Base-by-base conservation (phyloP, 1,140 invertebrate species). In the Bilobella aurantiaca region DNA sequence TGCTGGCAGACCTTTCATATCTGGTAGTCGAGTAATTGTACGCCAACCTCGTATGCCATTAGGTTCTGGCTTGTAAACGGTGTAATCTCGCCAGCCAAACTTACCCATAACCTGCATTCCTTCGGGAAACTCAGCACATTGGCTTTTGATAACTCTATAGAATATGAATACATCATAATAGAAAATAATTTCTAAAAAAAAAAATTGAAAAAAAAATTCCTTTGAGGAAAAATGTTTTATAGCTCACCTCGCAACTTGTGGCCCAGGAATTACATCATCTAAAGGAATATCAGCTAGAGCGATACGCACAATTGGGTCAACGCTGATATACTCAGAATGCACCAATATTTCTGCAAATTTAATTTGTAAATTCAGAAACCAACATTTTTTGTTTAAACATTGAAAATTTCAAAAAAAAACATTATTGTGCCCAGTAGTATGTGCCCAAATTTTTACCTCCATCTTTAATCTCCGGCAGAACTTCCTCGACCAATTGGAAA, bases 301-400 rank as follows among this genome's bases (percentile, higher is more conserved):
- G 18, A 42, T 42, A 18, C 34, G 34, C 8, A 42, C 34, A 42
- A 42, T 86, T 30, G 86, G 85, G 75, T 87, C 86, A 1, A 87
- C 84, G 65, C 84, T 86, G 3, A 87, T 69, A 70, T 81, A 86
- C 68, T 84, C 80, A 5, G 85, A 84, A 78, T 87, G 76, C 16
- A 79, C 77, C 49, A 86, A 76, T 73, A 82, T 81, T 76, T 87
- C 84, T 86, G 73, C 66, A 81, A 42, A 42, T 42, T 8, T 42
- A 42, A 42, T 12, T 12, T 42, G 34, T 42, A 12, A 42, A 42
- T 42, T 42, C 34, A 12, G 18, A 18, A 42, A 42, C n/a, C n/a
- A n/a, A 28, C 34, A 53, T 58, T 31, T 42, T 42, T 8, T 42
- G n/a, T 12, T 56, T 29, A n/a, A n/a, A n/a, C n/a, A n/a, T n/a